phyloP scores from a whole-genome alignment of 2,888 invertebrate species.

The Carterocephalus palaemon region DNA sequence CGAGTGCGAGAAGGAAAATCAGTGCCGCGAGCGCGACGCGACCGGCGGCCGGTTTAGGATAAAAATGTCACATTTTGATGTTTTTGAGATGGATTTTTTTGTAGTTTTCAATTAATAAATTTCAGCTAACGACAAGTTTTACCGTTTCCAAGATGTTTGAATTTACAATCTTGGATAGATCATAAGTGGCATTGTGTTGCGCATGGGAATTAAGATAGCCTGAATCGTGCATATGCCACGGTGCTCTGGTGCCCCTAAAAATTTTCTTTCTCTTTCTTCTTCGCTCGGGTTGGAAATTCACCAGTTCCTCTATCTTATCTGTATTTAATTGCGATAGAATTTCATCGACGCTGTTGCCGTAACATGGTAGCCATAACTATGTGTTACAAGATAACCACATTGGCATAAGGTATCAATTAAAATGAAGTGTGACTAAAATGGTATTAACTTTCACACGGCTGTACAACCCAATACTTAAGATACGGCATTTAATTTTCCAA shows the following conservation, averaged over 20 bases:
- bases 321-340: not conserved
- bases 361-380: slow-evolving; percentile 6
- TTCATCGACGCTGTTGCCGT: too few species aligned
- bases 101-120: too few species aligned
- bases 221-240: too few species aligned
- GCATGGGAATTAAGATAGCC: too few species aligned
- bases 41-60: slow-evolving; percentile 62
- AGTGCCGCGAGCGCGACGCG: too few species aligned
- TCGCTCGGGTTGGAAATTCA: too few species aligned
- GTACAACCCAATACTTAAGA: slow-evolving; percentile 7
- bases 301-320: too few species aligned
- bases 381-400: slow-evolving; percentile 1
- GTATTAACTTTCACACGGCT: slow-evolving; percentile 9
- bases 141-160: not conserved
- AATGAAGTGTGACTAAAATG: not conserved
- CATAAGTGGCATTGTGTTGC: too few species aligned
- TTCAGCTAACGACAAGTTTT: not conserved
- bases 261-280: too few species aligned
- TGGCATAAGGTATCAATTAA: slow-evolving; percentile 15
- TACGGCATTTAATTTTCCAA: slow-evolving; percentile 36
- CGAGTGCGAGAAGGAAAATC: slow-evolving; percentile 69
- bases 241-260: too few species aligned
- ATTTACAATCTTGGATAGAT: too few species aligned
- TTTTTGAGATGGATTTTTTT: slow-evolving; percentile 4
- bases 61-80: slow-evolving; percentile 31